These are phyloP conservation scores for Rhingia campestris DNA, from an alignment of 2,888 invertebrate species.

Conservation along the genomic window DNA sequence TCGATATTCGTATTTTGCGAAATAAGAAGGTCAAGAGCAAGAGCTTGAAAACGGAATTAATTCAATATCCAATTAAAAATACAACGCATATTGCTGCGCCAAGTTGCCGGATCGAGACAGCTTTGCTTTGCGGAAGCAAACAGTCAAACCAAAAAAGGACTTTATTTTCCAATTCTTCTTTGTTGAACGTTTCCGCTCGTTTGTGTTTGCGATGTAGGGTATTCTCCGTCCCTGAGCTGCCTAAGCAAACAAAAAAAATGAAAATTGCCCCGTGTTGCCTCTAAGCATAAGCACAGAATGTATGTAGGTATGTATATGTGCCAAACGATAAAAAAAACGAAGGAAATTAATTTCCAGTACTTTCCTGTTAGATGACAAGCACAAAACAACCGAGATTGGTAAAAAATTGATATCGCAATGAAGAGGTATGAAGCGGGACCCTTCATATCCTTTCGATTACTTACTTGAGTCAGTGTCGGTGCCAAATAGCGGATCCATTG, in stretches of 20 bases:
- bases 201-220: slow-evolving; percentile 11
- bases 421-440: slow-evolving; percentile 9
- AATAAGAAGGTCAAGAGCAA: slow-evolving; percentile 58
- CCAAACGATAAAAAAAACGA: slow-evolving; percentile 13
- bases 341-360: slow-evolving; percentile 69
- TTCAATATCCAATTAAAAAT: slow-evolving; percentile 62
- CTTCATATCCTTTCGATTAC: slow-evolving; percentile 63
- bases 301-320: not conserved
- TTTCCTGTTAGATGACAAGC: slow-evolving; percentile 64
- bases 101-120: slow-evolving; percentile 41
- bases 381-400: slow-evolving; percentile 29
- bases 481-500: slow-evolving; percentile 84
- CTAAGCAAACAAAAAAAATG: slow-evolving; percentile 47
- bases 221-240: slow-evolving; percentile 1
- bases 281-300: not conserved
- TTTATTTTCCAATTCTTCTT: slow-evolving; percentile 62
- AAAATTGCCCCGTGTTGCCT: slow-evolving; percentile 38
- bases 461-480: slow-evolving; percentile 84
- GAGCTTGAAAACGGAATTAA: slow-evolving; percentile 44
- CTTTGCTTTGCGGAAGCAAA: slow-evolving; percentile 55
- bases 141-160: slow-evolving; percentile 65
- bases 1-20: not conserved
- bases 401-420: slow-evolving; percentile 17
- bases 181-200: slow-evolving; percentile 46
- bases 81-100: slow-evolving; percentile 48